Conservation (phyloP, 2,888 invertebrate genomes). For the Phengaris alcon region DNA sequence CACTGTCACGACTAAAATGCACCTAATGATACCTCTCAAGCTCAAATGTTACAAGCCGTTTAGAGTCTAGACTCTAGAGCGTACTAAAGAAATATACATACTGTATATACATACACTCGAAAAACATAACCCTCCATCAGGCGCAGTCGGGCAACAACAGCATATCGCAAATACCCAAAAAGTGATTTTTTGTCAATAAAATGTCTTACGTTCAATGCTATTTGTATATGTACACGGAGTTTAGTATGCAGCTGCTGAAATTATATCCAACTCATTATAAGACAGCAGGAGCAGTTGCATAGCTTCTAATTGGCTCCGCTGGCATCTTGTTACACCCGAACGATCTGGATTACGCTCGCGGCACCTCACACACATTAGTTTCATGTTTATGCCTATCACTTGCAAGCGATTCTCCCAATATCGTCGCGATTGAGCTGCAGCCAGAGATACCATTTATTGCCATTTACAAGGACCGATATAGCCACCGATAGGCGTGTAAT, state of each 20-base stretch:
- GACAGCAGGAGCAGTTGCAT: slow-evolving; percentile 7
- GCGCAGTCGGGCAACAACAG: too few relatives aligned
- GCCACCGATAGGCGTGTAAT: slow-evolving; percentile 58
- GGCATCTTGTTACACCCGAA: slow-evolving; percentile 24
- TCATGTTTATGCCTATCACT: slow-evolving; percentile 51
- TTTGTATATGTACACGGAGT: background rate
- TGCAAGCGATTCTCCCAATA: slow-evolving; percentile 39
- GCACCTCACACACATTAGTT: slow-evolving; percentile 43
- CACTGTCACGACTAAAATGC: too few relatives aligned
- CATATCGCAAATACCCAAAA: too few relatives aligned
- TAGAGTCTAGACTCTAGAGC: too few relatives aligned
- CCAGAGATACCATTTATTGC: slow-evolving; percentile 47
- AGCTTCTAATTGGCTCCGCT: slow-evolving; percentile 27
- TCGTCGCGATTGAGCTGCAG: background rate
- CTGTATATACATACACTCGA: too few relatives aligned
- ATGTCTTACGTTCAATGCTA: background rate
- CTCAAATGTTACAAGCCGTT: too few relatives aligned
- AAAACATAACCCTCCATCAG: too few relatives aligned
- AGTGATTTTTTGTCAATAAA: background rate
- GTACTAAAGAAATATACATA: too few relatives aligned
- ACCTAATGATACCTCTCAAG: too few relatives aligned
- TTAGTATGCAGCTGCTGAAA: background rate
- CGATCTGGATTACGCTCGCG: slow-evolving; percentile 24
- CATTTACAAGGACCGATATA: slow-evolving; percentile 56
- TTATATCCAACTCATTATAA: background rate